phyloP scores from a whole-genome alignment of 2,113 vertebrate species.

The Ceyx cyanopectus region DNA sequence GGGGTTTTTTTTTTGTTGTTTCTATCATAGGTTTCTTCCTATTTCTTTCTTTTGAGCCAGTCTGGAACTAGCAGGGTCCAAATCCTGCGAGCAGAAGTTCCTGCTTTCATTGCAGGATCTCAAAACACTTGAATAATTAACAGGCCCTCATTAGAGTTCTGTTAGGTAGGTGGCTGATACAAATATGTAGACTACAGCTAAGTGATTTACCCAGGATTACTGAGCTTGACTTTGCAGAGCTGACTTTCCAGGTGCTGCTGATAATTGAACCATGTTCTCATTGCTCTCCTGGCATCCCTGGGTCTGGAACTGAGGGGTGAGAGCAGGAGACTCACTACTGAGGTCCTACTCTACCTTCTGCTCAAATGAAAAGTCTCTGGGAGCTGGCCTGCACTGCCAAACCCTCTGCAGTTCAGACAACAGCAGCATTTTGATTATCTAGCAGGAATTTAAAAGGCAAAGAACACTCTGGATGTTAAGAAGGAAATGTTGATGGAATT shows the following conservation, averaged over 20 bases:
- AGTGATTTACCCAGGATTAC: background rate
- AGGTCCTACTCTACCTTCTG: background rate
- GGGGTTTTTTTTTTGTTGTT: background rate
- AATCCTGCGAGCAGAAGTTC: background rate
- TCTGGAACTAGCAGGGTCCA: background rate
- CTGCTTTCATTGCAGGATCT: background rate
- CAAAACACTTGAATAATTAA: conserved; percentile 18
- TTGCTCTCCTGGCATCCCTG: background rate
- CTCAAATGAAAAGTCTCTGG: background rate
- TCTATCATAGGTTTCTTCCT: no score
- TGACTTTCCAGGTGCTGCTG: fast-evolving
- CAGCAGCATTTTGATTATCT: background rate
- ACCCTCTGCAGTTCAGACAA: background rate
- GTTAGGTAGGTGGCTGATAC: background rate
- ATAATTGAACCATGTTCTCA: background rate
- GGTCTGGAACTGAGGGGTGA: background rate
- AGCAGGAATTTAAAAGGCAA: background rate
- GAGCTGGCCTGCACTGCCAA: background rate
- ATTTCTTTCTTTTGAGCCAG: background rate
- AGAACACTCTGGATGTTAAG: background rate
- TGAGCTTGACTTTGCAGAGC: background rate
- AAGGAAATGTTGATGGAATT: background rate
- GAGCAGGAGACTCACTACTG: fast-evolving
- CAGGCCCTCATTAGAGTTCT: background rate
- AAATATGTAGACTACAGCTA: background rate